phyloP scores from a whole-genome alignment of 2,113 vertebrate genomes.

The Laterallus jamaicensis region DNA sequence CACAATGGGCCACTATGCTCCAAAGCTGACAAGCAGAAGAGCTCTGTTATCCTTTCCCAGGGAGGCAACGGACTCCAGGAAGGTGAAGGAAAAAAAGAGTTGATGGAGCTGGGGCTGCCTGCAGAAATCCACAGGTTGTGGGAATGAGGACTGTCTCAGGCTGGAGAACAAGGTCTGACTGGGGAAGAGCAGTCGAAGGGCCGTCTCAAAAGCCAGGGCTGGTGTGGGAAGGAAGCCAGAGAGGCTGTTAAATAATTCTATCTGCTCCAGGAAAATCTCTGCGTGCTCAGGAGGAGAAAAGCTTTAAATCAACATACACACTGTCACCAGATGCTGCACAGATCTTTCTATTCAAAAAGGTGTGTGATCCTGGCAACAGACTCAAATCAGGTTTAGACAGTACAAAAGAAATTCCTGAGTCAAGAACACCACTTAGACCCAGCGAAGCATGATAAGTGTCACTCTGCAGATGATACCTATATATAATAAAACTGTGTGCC shows the following conservation, averaged over 20 bases:
- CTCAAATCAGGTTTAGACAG: background rate
- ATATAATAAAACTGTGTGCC: background rate
- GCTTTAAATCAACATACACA: background rate
- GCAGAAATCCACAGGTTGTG: background rate
- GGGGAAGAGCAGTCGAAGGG: background rate
- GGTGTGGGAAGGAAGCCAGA: background rate
- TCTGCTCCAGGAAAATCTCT: slow-evolving; percentile 41
- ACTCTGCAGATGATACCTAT: background rate
- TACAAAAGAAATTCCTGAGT: background rate
- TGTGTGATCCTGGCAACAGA: background rate
- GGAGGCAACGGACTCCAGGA: background rate
- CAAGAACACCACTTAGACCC: background rate
- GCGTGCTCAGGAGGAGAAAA: background rate
- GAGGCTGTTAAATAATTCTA: background rate
- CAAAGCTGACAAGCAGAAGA: background rate
- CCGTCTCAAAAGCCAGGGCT: background rate
- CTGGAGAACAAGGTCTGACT: slow-evolving; percentile 13
- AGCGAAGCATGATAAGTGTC: background rate
- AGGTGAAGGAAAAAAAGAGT: background rate
- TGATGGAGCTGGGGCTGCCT: background rate
- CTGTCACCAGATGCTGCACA: slow-evolving; percentile 26
- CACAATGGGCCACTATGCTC: background rate
- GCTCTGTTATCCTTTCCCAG: background rate
- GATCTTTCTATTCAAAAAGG: slow-evolving; percentile 7
- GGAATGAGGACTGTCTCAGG: background rate